Base-by-base conservation (phyloP, 2,888 invertebrate genomes). In the Pyrrhia umbra region DNA sequence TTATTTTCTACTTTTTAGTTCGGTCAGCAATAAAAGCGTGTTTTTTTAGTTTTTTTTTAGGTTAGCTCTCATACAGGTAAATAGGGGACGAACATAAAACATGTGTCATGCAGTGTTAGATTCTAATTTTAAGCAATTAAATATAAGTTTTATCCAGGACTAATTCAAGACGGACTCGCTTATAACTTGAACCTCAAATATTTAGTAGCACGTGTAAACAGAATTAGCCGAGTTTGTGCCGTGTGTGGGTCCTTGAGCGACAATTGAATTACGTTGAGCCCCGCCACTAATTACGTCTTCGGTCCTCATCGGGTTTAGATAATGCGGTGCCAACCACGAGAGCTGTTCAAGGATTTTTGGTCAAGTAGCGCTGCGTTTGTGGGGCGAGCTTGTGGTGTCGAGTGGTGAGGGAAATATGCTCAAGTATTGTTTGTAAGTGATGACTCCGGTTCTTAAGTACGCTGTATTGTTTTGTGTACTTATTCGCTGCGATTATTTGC, bases 161-260 rank as follows among this genome's bases (percentile, higher is more conserved):
- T n/a, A n/a, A n/a, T n/a, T n/a, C n/a, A n/a, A n/a, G n/a, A n/a
- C n/a, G n/a, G n/a, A n/a, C 13, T 0, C 62, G 6, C 65, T 59
- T 37, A 1, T 47, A 18, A 27, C 63, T 62, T 47, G 21, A 0
- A 13, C 59, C 45, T 20, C 21, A 27, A 42, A 46, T 62, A 68
- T 75, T 75, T 60, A 68, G 65, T 39, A 71, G 72, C 60, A 77
- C 71, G 80, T 80, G 80, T 80, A 80, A 80, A 80, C 62, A 70
- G 77, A 79, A 81, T 81, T 81, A 81, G 78, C 73, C 15, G 78
- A 81, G 80, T 81, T 80, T 71, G 73, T 65, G 61, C 78, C 78
- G 69, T 78, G 72, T 76, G 70, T 73, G 60, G 64, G 64, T 66
- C 62, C 81, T 81, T 68, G 49, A 81, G 68, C 49, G 54, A 71